phyloP scores from a whole-genome alignment of 2,888 invertebrate genomes.

The Dusona sp. region DNA sequence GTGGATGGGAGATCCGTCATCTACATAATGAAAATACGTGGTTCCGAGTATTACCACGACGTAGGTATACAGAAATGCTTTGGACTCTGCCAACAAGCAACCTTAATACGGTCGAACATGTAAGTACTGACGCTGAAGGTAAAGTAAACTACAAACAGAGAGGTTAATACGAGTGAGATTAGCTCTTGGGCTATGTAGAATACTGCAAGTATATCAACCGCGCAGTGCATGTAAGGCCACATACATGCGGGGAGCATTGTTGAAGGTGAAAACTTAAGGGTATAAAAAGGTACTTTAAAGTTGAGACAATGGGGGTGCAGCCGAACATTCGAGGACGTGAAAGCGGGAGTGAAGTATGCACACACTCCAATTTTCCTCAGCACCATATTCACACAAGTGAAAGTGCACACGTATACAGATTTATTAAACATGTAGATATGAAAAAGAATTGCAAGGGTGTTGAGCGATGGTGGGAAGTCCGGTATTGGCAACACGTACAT shows the following conservation, averaged over 20 bases:
- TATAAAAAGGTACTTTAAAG: slow-evolving; percentile 39
- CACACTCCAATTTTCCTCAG: slow-evolving; percentile 3
- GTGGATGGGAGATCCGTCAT: not conserved
- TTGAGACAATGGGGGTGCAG: not conserved
- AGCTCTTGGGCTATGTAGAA: slow-evolving; percentile 36
- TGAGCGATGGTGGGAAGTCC: slow-evolving; percentile 24
- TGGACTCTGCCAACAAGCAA: slow-evolving; percentile 37
- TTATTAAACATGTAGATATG: slow-evolving; percentile 30
- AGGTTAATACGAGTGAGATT: slow-evolving; percentile 47
- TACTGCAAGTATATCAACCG: slow-evolving; percentile 5
- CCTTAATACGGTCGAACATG: slow-evolving; percentile 10
- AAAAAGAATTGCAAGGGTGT: slow-evolving; percentile 16
- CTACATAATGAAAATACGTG: slow-evolving; percentile 25
- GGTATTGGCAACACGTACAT: slow-evolving; percentile 53
- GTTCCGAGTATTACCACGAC: slow-evolving; percentile 7
- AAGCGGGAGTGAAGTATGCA: slow-evolving; percentile 12
- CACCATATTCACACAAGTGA: not conserved
- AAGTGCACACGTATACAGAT: slow-evolving; percentile 1
- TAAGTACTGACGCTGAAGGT: slow-evolving; percentile 13
- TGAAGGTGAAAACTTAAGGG: slow-evolving; percentile 24
- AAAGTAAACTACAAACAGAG: slow-evolving; percentile 25
- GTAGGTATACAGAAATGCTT: slow-evolving; percentile 41
- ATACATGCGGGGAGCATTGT: slow-evolving; percentile 24
- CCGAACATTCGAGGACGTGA: slow-evolving; percentile 24
- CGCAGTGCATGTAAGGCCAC: slow-evolving; percentile 2